Percentiles rank a stretch among this genome's conserved stretches.
Conservation (phyloP, 1,140 invertebrate species). For the Formica exsecta region DNA sequence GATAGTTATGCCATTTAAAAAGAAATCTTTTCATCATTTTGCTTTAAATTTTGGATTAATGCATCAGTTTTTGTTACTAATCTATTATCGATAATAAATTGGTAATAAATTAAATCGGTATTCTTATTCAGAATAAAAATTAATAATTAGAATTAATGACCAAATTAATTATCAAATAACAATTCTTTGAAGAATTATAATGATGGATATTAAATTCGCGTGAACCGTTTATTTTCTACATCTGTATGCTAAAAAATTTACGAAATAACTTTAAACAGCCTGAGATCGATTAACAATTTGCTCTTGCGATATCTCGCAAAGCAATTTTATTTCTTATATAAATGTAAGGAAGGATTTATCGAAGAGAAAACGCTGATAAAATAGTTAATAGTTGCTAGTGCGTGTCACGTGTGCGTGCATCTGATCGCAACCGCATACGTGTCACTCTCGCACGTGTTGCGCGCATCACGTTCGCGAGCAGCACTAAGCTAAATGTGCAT, state of each 20-base stretch:
- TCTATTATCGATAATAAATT: neutral
- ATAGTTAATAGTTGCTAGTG: conserved; percentile 51
- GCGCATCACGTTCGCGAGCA: conserved; percentile 51
- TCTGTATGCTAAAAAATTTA: neutral
- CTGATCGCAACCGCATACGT: conserved; percentile 61
- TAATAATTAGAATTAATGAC: neutral
- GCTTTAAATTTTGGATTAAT: neutral
- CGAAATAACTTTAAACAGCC: neutral
- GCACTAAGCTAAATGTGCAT: conserved; percentile 68
- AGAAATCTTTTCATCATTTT: neutral
- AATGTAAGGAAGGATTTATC: conserved; percentile 34
- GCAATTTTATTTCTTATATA: conserved; percentile 25
- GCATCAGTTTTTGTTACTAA: neutral
- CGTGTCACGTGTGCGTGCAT: conserved; percentile 46
- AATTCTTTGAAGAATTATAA: neutral
- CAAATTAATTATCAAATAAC: neutral
- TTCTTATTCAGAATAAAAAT: neutral
- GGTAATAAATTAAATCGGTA: no score
- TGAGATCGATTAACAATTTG: conserved; percentile 10
- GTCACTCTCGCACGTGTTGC: conserved; percentile 69
- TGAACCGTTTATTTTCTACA: neutral
- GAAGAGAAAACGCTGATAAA: conserved; percentile 59
- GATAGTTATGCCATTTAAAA: neutral
- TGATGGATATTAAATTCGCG: conserved; percentile 7
- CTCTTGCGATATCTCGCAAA: neutral